phyloP scores from a whole-genome alignment of 1,140 invertebrate species.

The Nautilus pompilius region DNA sequence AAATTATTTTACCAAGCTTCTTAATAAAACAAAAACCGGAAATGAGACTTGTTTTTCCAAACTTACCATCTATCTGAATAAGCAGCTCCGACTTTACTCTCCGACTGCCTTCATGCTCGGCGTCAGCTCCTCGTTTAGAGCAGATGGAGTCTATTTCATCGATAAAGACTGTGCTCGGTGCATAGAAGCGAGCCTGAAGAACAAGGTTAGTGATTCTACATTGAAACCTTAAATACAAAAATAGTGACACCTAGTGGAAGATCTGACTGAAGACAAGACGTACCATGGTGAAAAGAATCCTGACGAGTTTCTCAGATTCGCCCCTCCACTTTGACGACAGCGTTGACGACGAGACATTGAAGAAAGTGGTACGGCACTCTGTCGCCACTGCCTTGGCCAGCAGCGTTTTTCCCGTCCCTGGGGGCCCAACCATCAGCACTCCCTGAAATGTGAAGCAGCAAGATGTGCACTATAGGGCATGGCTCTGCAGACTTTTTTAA shows the following conservation, averaged over 20 bases:
- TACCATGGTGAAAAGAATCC: slow-evolving; percentile 97
- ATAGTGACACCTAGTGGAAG: background rate
- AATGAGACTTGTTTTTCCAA: too few species aligned
- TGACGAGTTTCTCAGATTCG: slow-evolving; percentile 97
- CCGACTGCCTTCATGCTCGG: slow-evolving; percentile 96
- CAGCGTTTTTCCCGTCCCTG: slow-evolving; percentile 98
- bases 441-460: slow-evolving; percentile 58
- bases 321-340: slow-evolving; percentile 97
- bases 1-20: too few species aligned
- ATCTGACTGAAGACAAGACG: slow-evolving; percentile 18
- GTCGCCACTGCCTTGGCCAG: slow-evolving; percentile 98
- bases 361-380: slow-evolving; percentile 98
- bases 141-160: slow-evolving; percentile 99
- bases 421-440: slow-evolving; percentile 95
- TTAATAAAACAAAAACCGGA: background rate
- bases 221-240: background rate
- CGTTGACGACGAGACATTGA: slow-evolving; percentile 96
- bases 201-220: too few species aligned
- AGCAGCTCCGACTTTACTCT: slow-evolving; percentile 97
- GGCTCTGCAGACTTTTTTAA: too few species aligned
- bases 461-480: too few species aligned
- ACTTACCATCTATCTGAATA: slow-evolving; percentile 95
- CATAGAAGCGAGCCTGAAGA: slow-evolving; percentile 94
- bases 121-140: slow-evolving; percentile 90
- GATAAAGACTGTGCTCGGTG: slow-evolving; percentile 98